phyloP scores from a whole-genome alignment of 2,888 invertebrate genomes.

The Acronicta alni region DNA sequence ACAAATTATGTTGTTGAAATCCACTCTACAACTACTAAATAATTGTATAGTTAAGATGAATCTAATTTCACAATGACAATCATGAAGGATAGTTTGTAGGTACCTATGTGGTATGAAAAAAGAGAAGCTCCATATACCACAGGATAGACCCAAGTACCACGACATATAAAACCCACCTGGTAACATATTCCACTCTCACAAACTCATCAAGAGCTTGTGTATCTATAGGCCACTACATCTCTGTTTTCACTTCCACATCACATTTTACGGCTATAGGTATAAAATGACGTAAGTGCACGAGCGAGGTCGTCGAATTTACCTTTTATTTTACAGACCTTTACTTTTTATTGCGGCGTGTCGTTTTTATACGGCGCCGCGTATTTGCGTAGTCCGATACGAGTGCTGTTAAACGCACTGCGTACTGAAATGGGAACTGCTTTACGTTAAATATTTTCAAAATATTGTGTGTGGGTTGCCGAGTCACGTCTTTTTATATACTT shows the following conservation, averaged over 20 bases:
- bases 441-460: slow-evolving; percentile 46
- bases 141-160: too few species aligned
- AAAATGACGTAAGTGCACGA: slow-evolving; percentile 49
- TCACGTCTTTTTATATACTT: slow-evolving; percentile 2
- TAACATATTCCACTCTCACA: neutral
- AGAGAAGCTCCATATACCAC: too few species aligned
- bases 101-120: too few species aligned
- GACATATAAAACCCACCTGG: too few species aligned
- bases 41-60: too few species aligned
- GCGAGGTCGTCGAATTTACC: slow-evolving; percentile 56
- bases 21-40: too few species aligned
- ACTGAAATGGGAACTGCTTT: slow-evolving; percentile 39
- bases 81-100: too few species aligned
- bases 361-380: slow-evolving; percentile 53
- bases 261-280: slow-evolving; percentile 53
- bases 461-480: slow-evolving; percentile 27
- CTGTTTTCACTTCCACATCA: slow-evolving; percentile 36
- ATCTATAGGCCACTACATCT: slow-evolving; percentile 7
- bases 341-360: slow-evolving; percentile 66
- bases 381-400: slow-evolving; percentile 58
- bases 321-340: slow-evolving; percentile 66
- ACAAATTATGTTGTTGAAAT: too few species aligned
- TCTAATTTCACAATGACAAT: too few species aligned
- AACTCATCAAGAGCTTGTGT: slow-evolving; percentile 15
- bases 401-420: slow-evolving; percentile 46